Evolutionary conservation across 2,888 invertebrate genomes (phyloP).

Genomic region (Lithosia quadra): DNA sequence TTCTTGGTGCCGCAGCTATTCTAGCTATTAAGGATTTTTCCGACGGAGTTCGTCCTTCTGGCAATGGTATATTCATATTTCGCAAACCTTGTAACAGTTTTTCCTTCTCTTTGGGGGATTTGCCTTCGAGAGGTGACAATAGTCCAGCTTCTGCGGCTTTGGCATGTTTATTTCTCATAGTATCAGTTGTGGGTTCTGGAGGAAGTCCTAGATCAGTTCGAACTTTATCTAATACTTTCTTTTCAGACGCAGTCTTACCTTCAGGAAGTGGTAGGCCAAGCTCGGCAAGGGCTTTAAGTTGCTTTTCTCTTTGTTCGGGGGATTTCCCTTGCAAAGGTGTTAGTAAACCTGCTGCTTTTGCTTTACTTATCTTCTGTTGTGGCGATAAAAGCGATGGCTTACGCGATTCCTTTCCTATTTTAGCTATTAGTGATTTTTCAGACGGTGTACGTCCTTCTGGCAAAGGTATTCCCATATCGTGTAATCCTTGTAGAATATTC

Average conservation of each 20-base stretch:
- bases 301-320: neutral
- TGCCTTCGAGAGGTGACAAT: neutral
- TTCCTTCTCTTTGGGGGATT: neutral
- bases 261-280: constrained; percentile 18
- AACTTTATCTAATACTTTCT: constrained; percentile 1
- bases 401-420: constrained; percentile 41
- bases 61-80: neutral
- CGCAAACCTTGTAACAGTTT: neutral
- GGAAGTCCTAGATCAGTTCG: constrained; percentile 10
- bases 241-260: constrained; percentile 3
- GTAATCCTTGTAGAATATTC: neutral
- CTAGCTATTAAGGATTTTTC: constrained; percentile 31
- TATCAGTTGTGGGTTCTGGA: neutral
- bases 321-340: neutral
- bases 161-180: constrained; percentile 2
- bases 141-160: neutral
- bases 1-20: constrained; percentile 39
- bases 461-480: neutral
- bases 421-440: constrained; percentile 27
- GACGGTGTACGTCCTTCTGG: constrained; percentile 20
- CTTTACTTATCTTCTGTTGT: neutral
- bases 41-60: constrained; percentile 15
- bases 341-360: constrained; percentile 2
- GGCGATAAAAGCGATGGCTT: neutral
- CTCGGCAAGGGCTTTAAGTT: neutral